Percentiles rank a stretch among this genome's conserved stretches.
Conservation (phyloP, 2,113 vertebrate species). For the Emydocephalus ijimae region DNA sequence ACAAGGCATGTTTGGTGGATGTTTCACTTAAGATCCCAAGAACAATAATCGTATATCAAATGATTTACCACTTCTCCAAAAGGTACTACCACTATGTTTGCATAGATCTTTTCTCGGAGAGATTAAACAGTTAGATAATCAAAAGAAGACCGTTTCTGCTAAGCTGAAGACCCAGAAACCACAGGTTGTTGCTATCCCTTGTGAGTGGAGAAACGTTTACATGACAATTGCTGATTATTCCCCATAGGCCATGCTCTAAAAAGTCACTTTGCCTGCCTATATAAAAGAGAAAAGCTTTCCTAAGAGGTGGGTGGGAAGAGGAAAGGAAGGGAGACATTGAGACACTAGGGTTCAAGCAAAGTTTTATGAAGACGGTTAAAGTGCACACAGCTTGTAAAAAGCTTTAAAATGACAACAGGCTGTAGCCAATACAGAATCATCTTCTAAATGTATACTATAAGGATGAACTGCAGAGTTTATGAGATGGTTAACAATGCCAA, state of each 20-base stretch:
- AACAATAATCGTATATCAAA: conserved; percentile 6
- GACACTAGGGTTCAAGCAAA: conserved; percentile 47
- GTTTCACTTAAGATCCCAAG: accelerated
- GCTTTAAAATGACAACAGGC: conserved; percentile 23
- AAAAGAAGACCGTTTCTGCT: neutral
- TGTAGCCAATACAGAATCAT: neutral
- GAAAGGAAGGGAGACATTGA: neutral
- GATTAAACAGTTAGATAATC: neutral
- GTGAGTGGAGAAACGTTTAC: neutral
- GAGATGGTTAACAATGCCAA: conserved; percentile 49
- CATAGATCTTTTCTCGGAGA: conserved; percentile 4
- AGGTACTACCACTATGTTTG: conserved; percentile 9
- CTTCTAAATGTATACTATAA: conserved; percentile 5
- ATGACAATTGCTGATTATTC: neutral
- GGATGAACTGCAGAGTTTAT: conserved; percentile 37
- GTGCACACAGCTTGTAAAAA: conserved; percentile 51
- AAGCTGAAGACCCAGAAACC: neutral
- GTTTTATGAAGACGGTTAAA: conserved; percentile 57
- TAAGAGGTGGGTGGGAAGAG: neutral
- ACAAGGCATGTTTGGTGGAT: neutral
- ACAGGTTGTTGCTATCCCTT: neutral
- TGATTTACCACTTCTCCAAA: conserved; percentile 25
- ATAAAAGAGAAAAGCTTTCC: conserved; percentile 31
- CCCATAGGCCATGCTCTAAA: neutral
- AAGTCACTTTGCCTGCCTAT: neutral